Evolutionary conservation across 2,797 vertebrate species (phyloP).

Genomic region (Sebastes itinus): DNA sequence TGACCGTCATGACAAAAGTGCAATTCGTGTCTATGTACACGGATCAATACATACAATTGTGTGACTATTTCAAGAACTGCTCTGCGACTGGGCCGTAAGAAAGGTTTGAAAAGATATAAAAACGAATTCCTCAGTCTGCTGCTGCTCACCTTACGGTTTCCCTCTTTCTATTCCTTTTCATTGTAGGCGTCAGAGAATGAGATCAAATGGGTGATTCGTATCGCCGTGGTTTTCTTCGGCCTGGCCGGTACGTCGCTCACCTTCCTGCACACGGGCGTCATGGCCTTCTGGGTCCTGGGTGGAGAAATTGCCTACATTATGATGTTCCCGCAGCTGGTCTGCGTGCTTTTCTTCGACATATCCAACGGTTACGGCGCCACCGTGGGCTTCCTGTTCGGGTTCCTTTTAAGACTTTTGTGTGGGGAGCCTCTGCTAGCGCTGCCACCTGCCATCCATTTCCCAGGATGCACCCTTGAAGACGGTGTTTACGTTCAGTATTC

Average conservation of each 20-base stretch:
- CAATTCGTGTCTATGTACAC: no score
- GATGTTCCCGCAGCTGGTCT: slow-evolving; percentile 81
- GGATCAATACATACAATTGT: no score
- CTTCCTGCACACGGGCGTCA: slow-evolving; percentile 60
- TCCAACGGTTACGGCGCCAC: slow-evolving; percentile 70
- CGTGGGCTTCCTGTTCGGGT: neutral
- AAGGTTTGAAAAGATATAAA: neutral
- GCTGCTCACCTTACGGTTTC: no score
- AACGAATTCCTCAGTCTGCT: neutral
- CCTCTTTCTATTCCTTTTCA: neutral
- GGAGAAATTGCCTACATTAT: slow-evolving; percentile 78
- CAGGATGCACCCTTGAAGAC: slow-evolving; percentile 58
- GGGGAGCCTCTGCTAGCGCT: slow-evolving; percentile 56
- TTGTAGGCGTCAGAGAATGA: slow-evolving; percentile 75
- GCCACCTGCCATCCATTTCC: slow-evolving; percentile 63
- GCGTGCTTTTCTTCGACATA: slow-evolving; percentile 69
- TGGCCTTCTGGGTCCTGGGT: slow-evolving; percentile 77
- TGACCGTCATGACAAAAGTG: no score
- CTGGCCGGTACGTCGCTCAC: slow-evolving; percentile 61
- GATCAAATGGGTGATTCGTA: slow-evolving; percentile 74
- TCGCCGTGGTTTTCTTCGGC: slow-evolving; percentile 69
- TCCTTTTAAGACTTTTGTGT: slow-evolving; percentile 10
- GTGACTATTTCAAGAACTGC: no score
- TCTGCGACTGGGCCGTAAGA: no score
- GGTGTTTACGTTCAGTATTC: slow-evolving; percentile 68